phyloP scores from a whole-genome alignment of 2,797 vertebrate genomes.

The Falco cherrug region DNA sequence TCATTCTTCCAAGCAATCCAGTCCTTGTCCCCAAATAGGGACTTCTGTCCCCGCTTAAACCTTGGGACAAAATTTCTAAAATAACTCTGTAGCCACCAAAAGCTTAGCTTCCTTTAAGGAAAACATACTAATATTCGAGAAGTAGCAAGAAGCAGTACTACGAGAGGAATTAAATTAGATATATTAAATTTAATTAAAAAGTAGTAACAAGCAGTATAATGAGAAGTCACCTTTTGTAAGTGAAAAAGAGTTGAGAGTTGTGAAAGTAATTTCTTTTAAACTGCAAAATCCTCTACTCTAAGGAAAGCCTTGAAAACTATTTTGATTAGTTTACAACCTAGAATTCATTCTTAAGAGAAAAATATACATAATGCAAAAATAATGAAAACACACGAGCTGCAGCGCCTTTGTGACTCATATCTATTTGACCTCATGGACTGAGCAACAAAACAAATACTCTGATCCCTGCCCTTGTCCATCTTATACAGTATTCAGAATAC shows the following conservation, averaged over 20 bases:
- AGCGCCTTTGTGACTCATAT: neutral
- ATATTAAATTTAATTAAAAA: neutral
- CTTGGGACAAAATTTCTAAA: neutral
- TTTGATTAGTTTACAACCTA: neutral
- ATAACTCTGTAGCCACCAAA: neutral
- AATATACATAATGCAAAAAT: neutral
- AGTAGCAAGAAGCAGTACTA: neutral
- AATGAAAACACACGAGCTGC: accelerated
- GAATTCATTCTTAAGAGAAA: neutral
- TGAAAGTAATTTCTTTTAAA: neutral
- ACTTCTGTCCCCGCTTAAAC: neutral
- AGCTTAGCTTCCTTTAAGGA: neutral
- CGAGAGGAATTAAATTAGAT: neutral
- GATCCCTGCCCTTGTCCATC: neutral
- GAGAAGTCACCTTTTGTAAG: neutral
- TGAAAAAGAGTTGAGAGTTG: neutral
- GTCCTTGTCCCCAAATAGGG: neutral
- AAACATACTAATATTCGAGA: neutral
- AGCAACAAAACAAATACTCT: neutral
- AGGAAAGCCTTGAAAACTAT: neutral
- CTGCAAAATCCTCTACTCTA: neutral
- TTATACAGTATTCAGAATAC: neutral
- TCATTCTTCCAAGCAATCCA: neutral
- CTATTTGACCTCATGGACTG: neutral
- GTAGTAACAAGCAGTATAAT: neutral